A percentile compares a stretch with the other conserved stretches of the same genome.
Conservation (phyloP, 2,888 invertebrate species). For the Drosophila longiperda region DNA sequence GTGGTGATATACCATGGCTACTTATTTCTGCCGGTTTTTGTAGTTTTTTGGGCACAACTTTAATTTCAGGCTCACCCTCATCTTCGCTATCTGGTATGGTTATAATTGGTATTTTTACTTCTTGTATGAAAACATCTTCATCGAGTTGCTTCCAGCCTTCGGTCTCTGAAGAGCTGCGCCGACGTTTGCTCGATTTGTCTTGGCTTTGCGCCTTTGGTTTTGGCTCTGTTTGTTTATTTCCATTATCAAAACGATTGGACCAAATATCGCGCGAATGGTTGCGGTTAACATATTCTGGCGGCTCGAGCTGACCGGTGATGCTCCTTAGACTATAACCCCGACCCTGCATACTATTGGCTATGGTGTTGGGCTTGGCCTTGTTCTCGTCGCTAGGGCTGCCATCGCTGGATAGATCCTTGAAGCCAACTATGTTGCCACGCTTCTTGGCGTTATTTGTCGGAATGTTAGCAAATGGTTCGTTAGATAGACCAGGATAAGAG, state of each 20-base stretch:
- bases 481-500: slow-evolving; percentile 72
- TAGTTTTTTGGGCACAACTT: too few relatives aligned
- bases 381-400: slow-evolving; percentile 22
- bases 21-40: slow-evolving; percentile 50
- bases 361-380: neutral
- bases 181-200: slow-evolving; percentile 57
- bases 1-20: slow-evolving; percentile 55
- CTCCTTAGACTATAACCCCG: slow-evolving; percentile 64
- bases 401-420: slow-evolving; percentile 58
- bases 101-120: slow-evolving; percentile 56
- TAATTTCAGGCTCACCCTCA: slow-evolving; percentile 10
- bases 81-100: slow-evolving; percentile 71
- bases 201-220: neutral
- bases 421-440: slow-evolving; percentile 69
- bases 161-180: slow-evolving; percentile 46
- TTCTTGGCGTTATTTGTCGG: slow-evolving; percentile 34
- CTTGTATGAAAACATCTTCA: slow-evolving; percentile 79
- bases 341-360: slow-evolving; percentile 47
- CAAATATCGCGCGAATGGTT: slow-evolving; percentile 79
- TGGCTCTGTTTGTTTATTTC: neutral
- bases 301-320: neutral
- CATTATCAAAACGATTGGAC: slow-evolving; percentile 70
- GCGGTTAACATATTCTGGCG: slow-evolving; percentile 51
- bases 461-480: slow-evolving; percentile 48
- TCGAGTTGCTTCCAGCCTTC: slow-evolving; percentile 68